Conservation (phyloP, 2,797 vertebrate genomes). For the Anguilla obscura region DNA sequence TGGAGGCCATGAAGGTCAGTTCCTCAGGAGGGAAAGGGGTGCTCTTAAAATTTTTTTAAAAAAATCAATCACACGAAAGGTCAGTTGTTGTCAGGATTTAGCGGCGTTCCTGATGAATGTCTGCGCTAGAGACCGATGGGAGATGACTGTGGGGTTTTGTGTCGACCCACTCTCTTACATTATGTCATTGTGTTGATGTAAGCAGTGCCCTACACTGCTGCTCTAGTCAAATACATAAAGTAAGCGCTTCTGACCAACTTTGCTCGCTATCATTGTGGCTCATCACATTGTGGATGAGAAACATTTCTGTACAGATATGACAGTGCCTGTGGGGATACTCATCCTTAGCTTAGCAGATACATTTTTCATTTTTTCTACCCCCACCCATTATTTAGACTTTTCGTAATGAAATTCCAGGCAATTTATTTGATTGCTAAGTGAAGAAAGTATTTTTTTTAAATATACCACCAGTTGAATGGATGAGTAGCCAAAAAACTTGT, state of each 20-base stretch:
- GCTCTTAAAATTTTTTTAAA: background rate
- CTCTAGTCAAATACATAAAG: slow-evolving; percentile 59
- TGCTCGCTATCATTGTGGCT: background rate
- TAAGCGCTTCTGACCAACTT: slow-evolving; percentile 8
- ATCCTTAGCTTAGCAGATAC: background rate
- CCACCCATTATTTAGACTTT: too few relatives aligned
- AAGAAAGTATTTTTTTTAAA: too few relatives aligned
- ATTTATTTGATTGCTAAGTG: too few relatives aligned
- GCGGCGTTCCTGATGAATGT: background rate
- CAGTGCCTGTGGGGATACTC: background rate
- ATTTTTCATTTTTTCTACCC: too few relatives aligned
- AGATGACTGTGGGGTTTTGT: slow-evolving; percentile 52
- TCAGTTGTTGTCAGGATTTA: background rate
- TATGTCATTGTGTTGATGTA: background rate
- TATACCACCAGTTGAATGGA: too few relatives aligned
- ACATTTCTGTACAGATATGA: background rate
- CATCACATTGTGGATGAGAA: background rate
- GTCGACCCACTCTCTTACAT: slow-evolving; percentile 9
- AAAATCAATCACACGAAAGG: background rate
- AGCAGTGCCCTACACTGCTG: slow-evolving; percentile 61
- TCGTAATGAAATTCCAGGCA: too few relatives aligned
- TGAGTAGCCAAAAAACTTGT: too few relatives aligned
- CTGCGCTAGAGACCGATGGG: background rate
- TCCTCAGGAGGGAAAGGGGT: background rate
- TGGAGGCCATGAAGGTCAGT: slow-evolving; percentile 96